Conservation (phyloP, 2,888 invertebrate species). For the Boloria euphrosyne region DNA sequence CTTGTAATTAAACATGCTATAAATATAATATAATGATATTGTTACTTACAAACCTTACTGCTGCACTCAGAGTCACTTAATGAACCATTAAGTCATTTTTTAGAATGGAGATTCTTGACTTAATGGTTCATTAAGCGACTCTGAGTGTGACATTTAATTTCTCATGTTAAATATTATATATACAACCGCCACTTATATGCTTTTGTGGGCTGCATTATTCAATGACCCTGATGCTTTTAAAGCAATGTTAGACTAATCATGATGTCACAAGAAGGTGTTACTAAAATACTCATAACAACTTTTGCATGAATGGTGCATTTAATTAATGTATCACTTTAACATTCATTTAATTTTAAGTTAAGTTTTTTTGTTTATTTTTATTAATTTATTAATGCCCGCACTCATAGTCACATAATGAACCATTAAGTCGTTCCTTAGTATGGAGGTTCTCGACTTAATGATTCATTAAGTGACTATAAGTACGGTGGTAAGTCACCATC, state of each 20-base stretch:
- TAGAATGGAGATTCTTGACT: no score
- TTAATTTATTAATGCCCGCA: no score
- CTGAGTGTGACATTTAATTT: no score
- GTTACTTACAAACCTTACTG: background rate
- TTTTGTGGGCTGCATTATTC: conserved; percentile 25
- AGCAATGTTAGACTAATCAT: conserved; percentile 24
- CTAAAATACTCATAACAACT: conserved; percentile 1
- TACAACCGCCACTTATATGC: conserved; percentile 13
- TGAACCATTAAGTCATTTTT: no score
- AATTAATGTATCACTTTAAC: conserved; percentile 9
- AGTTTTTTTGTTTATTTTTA: conserved; percentile 1
- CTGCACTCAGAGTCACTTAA: no score
- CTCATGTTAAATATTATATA: conserved; percentile 18
- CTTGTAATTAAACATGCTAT: background rate
- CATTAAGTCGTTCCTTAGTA: no score
- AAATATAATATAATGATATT: background rate
- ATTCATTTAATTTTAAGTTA: conserved; percentile 4
- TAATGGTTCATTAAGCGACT: no score
- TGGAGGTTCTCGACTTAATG: no score
- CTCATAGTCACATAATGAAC: no score
- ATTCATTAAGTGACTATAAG: no score
- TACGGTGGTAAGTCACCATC: background rate
- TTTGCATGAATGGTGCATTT: conserved; percentile 27
- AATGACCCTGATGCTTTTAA: conserved; percentile 23
- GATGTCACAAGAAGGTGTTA: conserved; percentile 4